Evolutionary conservation across 2,113 vertebrate species (phyloP), one percentile per base, ranked within the genome.

Genomic region (Prochilodus magdalenae): DNA sequence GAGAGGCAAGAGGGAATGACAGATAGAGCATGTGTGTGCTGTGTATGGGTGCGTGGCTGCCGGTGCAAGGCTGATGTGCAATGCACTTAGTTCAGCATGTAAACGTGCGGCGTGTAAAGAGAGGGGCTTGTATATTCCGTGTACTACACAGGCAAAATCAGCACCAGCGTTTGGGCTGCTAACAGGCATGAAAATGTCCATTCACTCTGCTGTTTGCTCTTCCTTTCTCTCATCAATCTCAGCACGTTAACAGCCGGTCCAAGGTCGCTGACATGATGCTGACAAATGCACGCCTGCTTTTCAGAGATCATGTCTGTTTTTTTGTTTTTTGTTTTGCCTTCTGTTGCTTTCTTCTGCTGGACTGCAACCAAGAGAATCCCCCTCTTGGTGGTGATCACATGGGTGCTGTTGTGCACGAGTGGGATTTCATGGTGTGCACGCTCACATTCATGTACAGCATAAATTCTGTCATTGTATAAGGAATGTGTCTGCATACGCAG

Each of bases 21-120:
- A 29, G 80, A 40, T 60, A 18, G 74, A 51, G 63, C 62, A 59
- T 27, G 73, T 67, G 83, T 33, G 75, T 73, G 62, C 40, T 57
- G 66, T 26, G 75, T 60, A 49, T 67, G 18, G 44, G 67, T 60
- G 36, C 3, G 15, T 79, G 87, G 77, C 77, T 72, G 80, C 83
- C 76, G 63, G 53, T 77, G 65, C 76, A 86, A 79, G 77, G 86
- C 88, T 89, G 88, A 88, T 91, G 87, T 89, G 85, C 60, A 44
- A 71, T 84, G 87, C 90, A 92, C 88, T 90, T 91, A 89, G 89
- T 88, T 65, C 30, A 5, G 67, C 36, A n/a, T 87, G 85, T 90
- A 92, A 91, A 89, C 88, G 89, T 88, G 91, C 75, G 83, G 71
- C 4, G 77, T 29, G 63, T 84, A 83, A 87, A 65, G 75, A 69